phyloP scores from a whole-genome alignment of 2,797 vertebrate genomes.

The Rhinella marina region DNA sequence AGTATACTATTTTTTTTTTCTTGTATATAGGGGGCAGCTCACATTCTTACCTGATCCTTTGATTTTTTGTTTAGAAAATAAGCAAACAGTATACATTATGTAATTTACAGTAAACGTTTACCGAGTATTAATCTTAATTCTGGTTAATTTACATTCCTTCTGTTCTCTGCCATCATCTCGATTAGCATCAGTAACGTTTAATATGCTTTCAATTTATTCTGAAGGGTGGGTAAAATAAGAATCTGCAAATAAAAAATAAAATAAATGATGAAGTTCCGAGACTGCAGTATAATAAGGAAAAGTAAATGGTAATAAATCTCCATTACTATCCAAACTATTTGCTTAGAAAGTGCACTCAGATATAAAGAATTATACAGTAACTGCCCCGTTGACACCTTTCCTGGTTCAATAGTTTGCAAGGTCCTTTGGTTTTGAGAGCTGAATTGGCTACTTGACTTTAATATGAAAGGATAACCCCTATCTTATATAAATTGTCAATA shows the following conservation, averaged over 20 bases:
- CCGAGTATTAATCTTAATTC: constrained; percentile 45
- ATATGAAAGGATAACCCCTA: too few relatives aligned
- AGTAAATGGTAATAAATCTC: constrained; percentile 21
- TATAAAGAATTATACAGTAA: background rate
- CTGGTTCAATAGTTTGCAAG: too few relatives aligned
- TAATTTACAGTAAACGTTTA: background rate
- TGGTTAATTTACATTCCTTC: background rate
- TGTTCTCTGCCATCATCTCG: background rate
- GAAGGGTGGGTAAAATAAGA: background rate
- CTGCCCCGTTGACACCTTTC: background rate
- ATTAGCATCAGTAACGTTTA: background rate
- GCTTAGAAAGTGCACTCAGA: background rate
- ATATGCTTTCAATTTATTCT: constrained; percentile 17
- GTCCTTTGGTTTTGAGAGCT: too few relatives aligned
- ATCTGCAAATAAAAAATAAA: constrained; percentile 1
- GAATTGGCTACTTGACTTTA: too few relatives aligned
- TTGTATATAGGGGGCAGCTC: too few relatives aligned
- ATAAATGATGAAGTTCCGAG: background rate
- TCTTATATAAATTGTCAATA: too few relatives aligned
- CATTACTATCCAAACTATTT: background rate
- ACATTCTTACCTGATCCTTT: background rate
- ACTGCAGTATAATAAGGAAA: background rate
- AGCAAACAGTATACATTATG: background rate
- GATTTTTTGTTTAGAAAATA: background rate
- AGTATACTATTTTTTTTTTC: too few relatives aligned